Evolutionary conservation across 2,797 vertebrate genomes (phyloP), one percentile per base, ranked within the genome.

Genomic region (Pseudochirops cupreus): DNA sequence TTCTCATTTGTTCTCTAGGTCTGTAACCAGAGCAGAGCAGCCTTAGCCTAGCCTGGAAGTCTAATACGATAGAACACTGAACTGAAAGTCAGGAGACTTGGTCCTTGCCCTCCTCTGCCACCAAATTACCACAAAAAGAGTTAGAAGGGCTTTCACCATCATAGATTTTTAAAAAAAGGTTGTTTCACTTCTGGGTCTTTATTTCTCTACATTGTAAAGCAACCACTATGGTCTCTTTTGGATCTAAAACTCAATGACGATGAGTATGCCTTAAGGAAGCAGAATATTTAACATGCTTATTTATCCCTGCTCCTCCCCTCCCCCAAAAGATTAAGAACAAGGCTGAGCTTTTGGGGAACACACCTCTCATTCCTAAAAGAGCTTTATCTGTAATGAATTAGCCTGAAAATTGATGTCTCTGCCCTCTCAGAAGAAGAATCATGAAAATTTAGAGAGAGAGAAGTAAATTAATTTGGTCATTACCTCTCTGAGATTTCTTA

Each of bases 241-340:
- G 13, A 21, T 55, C 90, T 56, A 57, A 53, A 57, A 46, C 26
- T 29, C 16, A 56, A 24, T 21, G n/a, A 50, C 54, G 92, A 11
- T 91, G 59, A 94, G 24, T 93, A 54, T 91, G 91, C 46, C 59
- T 92, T 94, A 94, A 52, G 93, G 91, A 56, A 92, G 39, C 74
- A 92, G 29, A 87, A 3, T 5, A 58, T 46, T 53, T 56, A 26
- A 56, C 39, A 56, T 55, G 93, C 96, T 96, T 94, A 52, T 53
- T 58, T 96, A 91, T n/a, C 29, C 3, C 24, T 46, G 46, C 46
- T 46, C 1, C 39, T 82, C 18, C 67, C n/a, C n/a, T 46, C 67
- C 67, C 62, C 6, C 21, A 46, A 21, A 82, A 39, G 2, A 82
- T 82, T 46, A 39, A 82, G 7, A 46, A 18, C 21, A 24, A 82